Evolutionary conservation across 2,113 vertebrate species (phyloP).

Genomic region (Micromys minutus): DNA sequence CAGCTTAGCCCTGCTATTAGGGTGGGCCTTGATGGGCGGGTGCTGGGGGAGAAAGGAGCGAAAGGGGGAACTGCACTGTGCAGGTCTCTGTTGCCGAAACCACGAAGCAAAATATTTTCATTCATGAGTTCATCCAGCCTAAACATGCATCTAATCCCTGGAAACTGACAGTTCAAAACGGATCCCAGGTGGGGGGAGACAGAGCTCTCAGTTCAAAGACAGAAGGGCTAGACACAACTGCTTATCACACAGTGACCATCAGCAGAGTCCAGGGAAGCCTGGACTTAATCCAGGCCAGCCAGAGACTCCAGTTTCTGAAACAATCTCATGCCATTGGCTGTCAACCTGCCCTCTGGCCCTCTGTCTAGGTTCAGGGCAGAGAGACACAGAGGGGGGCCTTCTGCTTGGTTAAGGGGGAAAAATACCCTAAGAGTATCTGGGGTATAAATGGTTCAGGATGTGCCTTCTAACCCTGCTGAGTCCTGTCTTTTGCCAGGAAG

Average conservation of each 20-base stretch:
- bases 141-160: slow-evolving; percentile 90
- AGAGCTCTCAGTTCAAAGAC: slow-evolving; percentile 85
- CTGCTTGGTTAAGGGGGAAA: not conserved
- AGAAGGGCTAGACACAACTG: slow-evolving; percentile 77
- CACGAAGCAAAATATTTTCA: slow-evolving; percentile 91
- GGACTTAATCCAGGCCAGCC: slow-evolving; percentile 52
- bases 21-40: slow-evolving; percentile 36
- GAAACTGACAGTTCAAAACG: slow-evolving; percentile 89
- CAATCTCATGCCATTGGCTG: slow-evolving; percentile 12
- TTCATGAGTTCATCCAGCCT: slow-evolving; percentile 91
- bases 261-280: slow-evolving; percentile 63
- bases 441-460: not conserved
- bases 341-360: not conserved
- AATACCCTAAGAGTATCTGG: not conserved
- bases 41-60: slow-evolving; percentile 37
- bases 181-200: slow-evolving; percentile 81
- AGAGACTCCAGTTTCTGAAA: slow-evolving; percentile 54
- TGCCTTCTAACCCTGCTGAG: not conserved
- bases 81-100: slow-evolving; percentile 83
- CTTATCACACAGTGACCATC: slow-evolving; percentile 84
- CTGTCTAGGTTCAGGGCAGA: not conserved
- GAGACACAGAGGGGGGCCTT: not conserved
- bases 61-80: not conserved
- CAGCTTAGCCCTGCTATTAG: slow-evolving; percentile 68
- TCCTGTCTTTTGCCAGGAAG: not conserved